These are phyloP conservation scores for Muntiacus reevesi DNA, from an alignment of 2,113 vertebrate genomes.

Conservation along the genomic window DNA sequence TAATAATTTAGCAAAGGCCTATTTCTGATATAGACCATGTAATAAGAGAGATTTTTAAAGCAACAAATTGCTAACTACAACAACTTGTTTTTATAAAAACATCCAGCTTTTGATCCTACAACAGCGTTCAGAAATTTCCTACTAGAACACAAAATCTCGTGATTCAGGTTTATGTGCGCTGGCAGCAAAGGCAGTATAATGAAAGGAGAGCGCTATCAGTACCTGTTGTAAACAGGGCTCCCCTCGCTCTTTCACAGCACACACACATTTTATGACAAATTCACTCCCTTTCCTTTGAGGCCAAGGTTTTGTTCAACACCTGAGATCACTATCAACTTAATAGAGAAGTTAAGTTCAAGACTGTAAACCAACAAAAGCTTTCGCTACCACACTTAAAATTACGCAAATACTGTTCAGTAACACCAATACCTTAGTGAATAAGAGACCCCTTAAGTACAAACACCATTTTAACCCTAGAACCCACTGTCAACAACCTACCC, in stretches of 20 bases:
- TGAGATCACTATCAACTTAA: slow-evolving; percentile 45
- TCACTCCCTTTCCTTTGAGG: neutral
- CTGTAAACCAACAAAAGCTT: slow-evolving; percentile 5
- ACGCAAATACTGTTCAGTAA: neutral
- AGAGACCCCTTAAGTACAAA: slow-evolving; percentile 6
- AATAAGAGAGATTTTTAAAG: neutral
- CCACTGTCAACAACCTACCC: slow-evolving; percentile 41
- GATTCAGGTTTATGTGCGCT: neutral
- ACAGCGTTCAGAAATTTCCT: neutral
- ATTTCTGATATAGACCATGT: neutral
- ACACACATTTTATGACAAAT: neutral
- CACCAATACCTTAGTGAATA: neutral
- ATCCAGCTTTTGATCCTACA: neutral
- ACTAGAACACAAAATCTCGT: neutral
- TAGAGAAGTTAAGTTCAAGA: slow-evolving; percentile 46
- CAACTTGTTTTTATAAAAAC: slow-evolving; percentile 23
- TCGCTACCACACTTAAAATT: slow-evolving; percentile 16
- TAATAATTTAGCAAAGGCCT: slow-evolving; percentile 22
- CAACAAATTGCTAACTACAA: neutral
- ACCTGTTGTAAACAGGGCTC: neutral
- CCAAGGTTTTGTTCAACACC: neutral
- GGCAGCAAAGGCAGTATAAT: neutral
- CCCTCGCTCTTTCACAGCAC: neutral
- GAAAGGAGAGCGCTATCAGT: neutral
- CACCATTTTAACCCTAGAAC: slow-evolving; percentile 16